These are phyloP conservation scores for Alsophila aescularia DNA, from an alignment of 2,888 invertebrate genomes.

Conservation along the genomic window DNA sequence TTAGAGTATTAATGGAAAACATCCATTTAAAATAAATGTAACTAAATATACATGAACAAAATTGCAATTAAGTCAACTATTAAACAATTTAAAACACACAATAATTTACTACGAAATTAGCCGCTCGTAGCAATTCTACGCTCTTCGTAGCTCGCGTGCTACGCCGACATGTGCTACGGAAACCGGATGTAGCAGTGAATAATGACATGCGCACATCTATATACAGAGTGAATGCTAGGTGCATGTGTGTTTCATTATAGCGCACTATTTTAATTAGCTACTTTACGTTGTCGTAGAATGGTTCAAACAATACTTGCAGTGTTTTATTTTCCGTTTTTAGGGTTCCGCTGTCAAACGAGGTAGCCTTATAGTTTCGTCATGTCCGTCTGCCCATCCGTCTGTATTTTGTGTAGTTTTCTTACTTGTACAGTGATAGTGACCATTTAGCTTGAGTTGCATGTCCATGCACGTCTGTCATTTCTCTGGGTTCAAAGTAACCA, in stretches of 20 bases:
- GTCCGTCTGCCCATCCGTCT: too few species aligned
- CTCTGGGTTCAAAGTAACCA: too few species aligned
- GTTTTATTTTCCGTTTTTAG: too few species aligned
- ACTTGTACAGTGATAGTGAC: too few species aligned
- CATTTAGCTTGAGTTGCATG: too few species aligned
- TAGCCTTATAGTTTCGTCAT: too few species aligned
- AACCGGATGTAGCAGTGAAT: conserved; percentile 49
- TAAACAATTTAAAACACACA: not conserved
- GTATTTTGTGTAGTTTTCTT: too few species aligned
- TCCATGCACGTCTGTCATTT: too few species aligned
- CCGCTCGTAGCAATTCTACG: conserved; percentile 47
- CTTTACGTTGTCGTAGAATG: not conserved
- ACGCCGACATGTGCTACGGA: conserved; percentile 51
- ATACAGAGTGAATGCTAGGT: not conserved
- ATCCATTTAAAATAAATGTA: too few species aligned
- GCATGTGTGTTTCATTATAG: conserved; percentile 9
- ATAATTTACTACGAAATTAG: conserved; percentile 30
- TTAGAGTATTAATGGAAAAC: too few species aligned
- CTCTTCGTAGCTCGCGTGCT: conserved; percentile 48
- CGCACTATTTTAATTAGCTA: conserved; percentile 23
- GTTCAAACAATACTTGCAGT: not conserved
- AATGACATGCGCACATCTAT: conserved; percentile 27
- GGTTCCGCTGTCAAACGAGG: too few species aligned
- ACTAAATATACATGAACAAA: too few species aligned
- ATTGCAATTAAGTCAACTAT: not conserved